Percentiles rank a stretch among this genome's conserved stretches.
Evolutionary conservation across 1,140 invertebrate genomes (phyloP).

Genomic region (Apis dorsata): DNA sequence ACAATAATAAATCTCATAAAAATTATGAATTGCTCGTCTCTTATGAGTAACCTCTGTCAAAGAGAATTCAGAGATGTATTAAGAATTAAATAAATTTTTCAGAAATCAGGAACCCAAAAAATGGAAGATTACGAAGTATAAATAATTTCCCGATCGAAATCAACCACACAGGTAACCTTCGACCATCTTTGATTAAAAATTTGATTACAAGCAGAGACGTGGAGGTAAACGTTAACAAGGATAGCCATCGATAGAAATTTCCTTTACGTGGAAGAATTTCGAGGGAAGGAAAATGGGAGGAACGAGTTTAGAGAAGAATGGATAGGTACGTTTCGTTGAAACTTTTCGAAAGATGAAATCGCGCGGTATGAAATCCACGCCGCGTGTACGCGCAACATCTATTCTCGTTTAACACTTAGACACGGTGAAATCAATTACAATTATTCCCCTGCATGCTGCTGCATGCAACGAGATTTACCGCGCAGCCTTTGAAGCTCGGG

Average conservation of each 20-base stretch:
- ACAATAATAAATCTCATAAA: no score
- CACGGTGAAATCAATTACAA: slow-evolving; percentile 47
- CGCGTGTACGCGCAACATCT: slow-evolving; percentile 20
- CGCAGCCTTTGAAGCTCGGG: slow-evolving; percentile 12
- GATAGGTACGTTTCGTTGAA: background rate
- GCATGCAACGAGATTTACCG: slow-evolving; percentile 44
- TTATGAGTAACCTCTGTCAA: no score
- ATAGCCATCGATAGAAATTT: background rate
- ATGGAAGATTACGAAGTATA: no score
- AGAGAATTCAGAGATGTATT: no score
- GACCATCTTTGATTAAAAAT: no score
- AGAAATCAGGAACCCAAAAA: no score
- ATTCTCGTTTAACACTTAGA: slow-evolving; percentile 35
- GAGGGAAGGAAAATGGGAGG: slow-evolving; percentile 10
- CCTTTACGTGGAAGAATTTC: background rate
- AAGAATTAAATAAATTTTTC: no score
- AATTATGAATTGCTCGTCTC: no score
- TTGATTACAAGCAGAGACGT: no score
- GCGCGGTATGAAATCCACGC: background rate
- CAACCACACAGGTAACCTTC: no score
- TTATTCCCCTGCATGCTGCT: slow-evolving; percentile 1
- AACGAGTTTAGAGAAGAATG: slow-evolving; percentile 18
- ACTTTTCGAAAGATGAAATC: slow-evolving; percentile 21
- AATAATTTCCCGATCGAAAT: no score
- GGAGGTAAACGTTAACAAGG: background rate